A percentile compares a stretch with the other conserved stretches of the same genome.
phyloP scores from a whole-genome alignment of 2,113 vertebrate genomes.

The Corythaeola cristata region DNA sequence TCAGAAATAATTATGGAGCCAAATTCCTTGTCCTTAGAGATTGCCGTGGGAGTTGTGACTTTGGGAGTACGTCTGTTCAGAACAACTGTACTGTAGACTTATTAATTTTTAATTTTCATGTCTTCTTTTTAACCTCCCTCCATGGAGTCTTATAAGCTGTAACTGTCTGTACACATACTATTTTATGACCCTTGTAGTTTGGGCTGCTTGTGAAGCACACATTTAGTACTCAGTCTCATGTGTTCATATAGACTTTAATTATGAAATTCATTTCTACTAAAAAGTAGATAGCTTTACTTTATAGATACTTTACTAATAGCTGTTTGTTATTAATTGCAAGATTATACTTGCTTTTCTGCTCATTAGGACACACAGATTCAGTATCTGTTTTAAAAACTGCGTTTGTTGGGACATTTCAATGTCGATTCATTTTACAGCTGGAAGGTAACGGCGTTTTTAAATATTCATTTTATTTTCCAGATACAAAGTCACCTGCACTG shows the following conservation, averaged over 20 bases:
- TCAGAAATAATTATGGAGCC: neutral
- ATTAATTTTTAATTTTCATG: slow-evolving; percentile 26
- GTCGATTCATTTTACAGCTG: slow-evolving; percentile 12
- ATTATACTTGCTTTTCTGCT: neutral
- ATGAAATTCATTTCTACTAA: neutral
- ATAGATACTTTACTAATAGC: neutral
- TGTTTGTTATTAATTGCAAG: neutral
- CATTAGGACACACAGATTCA: neutral
- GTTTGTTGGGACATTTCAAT: slow-evolving; percentile 27
- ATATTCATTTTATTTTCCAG: slow-evolving; percentile 67
- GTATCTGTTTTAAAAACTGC: slow-evolving; percentile 14
- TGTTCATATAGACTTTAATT: slow-evolving; percentile 4
- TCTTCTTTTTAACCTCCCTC: slow-evolving; percentile 1
- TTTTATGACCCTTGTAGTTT: slow-evolving; percentile 8
- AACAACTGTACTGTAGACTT: neutral
- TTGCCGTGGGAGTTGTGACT: neutral
- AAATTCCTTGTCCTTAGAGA: neutral
- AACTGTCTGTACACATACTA: neutral
- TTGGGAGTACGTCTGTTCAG: neutral
- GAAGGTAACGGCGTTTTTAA: slow-evolving; percentile 53
- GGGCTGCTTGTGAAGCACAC: neutral
- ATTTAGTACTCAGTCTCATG: neutral
- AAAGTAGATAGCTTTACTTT: neutral
- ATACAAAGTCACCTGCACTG: slow-evolving; percentile 65
- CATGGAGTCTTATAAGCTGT: neutral